These are phyloP conservation scores for Trachemys scripta DNA, from an alignment of 2,113 vertebrate species.

Conservation along the genomic window DNA sequence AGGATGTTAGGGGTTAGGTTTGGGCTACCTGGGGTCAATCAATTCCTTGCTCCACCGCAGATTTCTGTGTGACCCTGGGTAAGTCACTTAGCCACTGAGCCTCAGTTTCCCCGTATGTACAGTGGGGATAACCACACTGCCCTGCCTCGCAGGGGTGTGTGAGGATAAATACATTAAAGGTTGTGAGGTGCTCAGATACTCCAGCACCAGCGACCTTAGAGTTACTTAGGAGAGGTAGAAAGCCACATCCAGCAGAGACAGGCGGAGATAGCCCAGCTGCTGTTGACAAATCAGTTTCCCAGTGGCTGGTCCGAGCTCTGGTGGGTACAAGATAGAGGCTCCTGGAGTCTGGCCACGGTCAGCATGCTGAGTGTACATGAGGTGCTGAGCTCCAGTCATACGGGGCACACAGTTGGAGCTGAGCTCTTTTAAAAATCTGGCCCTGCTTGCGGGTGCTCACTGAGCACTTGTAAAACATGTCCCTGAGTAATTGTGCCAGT, in stretches of 20 bases:
- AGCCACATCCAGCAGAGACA: no score
- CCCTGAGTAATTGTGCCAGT: no score
- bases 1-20: background rate
- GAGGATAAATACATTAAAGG: background rate
- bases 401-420: background rate
- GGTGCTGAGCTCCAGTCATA: background rate
- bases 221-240: no score
- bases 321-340: no score
- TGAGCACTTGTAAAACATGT: background rate
- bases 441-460: no score
- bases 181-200: no score
- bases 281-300: no score
- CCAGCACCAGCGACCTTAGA: no score
- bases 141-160: background rate
- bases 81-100: background rate
- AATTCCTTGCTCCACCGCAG: background rate
- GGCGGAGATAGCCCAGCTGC: no score
- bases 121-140: no score
- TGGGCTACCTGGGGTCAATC: background rate
- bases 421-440: background rate
- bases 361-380: background rate
- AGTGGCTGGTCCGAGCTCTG: no score
- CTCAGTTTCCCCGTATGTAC: background rate
- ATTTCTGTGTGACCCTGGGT: background rate
- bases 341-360: background rate